phyloP scores from a whole-genome alignment of 2,888 invertebrate species.

The Lasioglossum figueresi region DNA sequence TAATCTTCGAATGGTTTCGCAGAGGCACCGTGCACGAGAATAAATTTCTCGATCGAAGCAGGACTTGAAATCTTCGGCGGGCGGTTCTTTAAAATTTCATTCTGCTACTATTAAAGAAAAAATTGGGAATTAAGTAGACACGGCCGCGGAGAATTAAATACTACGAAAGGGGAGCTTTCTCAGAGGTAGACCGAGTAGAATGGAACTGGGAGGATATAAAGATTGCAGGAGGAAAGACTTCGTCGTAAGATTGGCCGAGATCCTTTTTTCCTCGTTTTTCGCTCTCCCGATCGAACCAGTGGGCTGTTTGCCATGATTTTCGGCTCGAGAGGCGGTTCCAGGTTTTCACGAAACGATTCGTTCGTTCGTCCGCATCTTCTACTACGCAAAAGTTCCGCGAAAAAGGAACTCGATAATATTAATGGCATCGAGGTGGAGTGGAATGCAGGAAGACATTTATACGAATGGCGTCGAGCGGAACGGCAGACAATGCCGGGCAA shows the following conservation, averaged over 20 bases:
- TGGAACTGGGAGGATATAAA: conserved; percentile 29
- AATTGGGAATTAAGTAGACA: conserved; percentile 14
- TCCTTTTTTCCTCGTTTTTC: conserved; percentile 16
- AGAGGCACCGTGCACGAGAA: not conserved
- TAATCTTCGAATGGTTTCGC: not conserved
- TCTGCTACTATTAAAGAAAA: not conserved
- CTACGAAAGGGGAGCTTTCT: not conserved
- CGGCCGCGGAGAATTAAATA: not conserved
- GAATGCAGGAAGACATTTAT: conserved; percentile 64
- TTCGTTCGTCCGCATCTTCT: conserved; percentile 37
- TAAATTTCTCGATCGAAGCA: not conserved
- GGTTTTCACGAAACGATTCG: conserved; percentile 34
- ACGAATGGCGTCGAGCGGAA: conserved; percentile 43
- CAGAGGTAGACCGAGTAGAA: not conserved
- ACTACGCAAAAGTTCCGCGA: conserved; percentile 43
- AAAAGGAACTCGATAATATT: conserved; percentile 62
- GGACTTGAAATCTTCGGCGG: not conserved
- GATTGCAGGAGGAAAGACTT: conserved; percentile 19
- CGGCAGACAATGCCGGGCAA: conserved; percentile 61
- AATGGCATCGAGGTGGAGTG: conserved; percentile 57
- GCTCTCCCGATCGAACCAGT: conserved; percentile 30
- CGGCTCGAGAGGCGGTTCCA: conserved; percentile 28
- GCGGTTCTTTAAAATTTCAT: not conserved
- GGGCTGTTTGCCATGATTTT: conserved; percentile 50
- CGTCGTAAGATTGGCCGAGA: conserved; percentile 28